Evolutionary conservation across 2,797 vertebrate species (phyloP).

Genomic region (Chaetodon trifasciatus): DNA sequence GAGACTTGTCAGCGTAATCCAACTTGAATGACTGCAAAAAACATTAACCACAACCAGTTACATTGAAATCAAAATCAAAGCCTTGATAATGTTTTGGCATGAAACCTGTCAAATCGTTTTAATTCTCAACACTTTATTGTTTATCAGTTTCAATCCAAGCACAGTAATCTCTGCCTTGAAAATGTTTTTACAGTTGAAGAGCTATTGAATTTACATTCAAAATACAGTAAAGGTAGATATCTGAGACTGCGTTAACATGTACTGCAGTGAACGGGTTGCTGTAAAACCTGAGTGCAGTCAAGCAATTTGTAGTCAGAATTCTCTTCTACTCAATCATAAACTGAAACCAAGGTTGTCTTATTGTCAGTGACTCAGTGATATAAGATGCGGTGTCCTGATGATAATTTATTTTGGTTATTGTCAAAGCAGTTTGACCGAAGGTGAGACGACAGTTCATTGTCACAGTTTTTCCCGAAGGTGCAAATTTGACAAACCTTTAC

Average conservation of each 20-base stretch:
- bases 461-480: not conserved
- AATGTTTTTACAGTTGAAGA: slow-evolving; percentile 4
- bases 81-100: not conserved
- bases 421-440: not conserved
- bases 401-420: not conserved
- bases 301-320: not conserved
- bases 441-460: not conserved
- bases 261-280: not conserved
- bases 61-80: not conserved
- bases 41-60: not conserved
- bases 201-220: not conserved
- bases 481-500: not conserved
- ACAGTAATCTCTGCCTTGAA: not conserved
- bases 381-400: not conserved
- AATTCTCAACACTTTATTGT: not conserved
- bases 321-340: not conserved
- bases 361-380: not conserved
- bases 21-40: not conserved
- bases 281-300: not conserved
- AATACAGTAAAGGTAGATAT: not conserved
- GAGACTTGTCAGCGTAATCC: not conserved
- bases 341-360: not conserved
- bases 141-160: not conserved
- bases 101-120: not conserved
- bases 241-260: not conserved